phyloP scores from a whole-genome alignment of 2,888 invertebrate genomes.

The Drosophila ezoana region DNA sequence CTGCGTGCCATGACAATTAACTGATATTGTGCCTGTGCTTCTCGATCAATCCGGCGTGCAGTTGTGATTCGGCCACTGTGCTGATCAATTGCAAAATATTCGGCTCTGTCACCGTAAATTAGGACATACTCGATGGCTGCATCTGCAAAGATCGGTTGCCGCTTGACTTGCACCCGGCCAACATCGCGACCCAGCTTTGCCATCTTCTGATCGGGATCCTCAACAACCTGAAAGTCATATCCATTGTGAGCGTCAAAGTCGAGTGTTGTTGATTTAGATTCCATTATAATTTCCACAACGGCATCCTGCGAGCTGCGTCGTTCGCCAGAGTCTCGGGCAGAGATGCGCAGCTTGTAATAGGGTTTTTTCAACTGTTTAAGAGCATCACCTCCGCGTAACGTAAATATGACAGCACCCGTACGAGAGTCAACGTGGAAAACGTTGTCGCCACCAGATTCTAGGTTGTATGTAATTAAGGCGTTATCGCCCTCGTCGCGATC shows the following conservation, averaged over 20 bases:
- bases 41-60: constrained; percentile 92
- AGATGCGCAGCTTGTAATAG: constrained; percentile 90
- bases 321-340: constrained; percentile 93
- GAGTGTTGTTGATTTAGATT: constrained; percentile 89
- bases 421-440: constrained; percentile 92
- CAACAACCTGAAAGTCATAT: constrained; percentile 93
- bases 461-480: constrained; percentile 91
- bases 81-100: constrained; percentile 92
- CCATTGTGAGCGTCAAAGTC: constrained; percentile 91
- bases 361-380: constrained; percentile 85
- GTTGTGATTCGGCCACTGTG: constrained; percentile 92
- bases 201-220: constrained; percentile 89
- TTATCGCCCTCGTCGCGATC: constrained; percentile 94
- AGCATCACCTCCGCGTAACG: constrained; percentile 85
- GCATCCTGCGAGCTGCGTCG: constrained; percentile 90
- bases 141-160: constrained; percentile 21
- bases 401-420: constrained; percentile 90
- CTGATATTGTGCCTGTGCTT: constrained; percentile 90
- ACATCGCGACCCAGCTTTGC: constrained; percentile 89
- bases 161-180: constrained; percentile 89
- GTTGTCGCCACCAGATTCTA: constrained; percentile 92
- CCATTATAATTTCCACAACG: constrained; percentile 91
- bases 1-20: constrained; percentile 92
- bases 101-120: constrained; percentile 85
- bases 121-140: constrained; percentile 87